Evolutionary conservation across 2,113 vertebrate species (phyloP).

Genomic region (Passer montanus): DNA sequence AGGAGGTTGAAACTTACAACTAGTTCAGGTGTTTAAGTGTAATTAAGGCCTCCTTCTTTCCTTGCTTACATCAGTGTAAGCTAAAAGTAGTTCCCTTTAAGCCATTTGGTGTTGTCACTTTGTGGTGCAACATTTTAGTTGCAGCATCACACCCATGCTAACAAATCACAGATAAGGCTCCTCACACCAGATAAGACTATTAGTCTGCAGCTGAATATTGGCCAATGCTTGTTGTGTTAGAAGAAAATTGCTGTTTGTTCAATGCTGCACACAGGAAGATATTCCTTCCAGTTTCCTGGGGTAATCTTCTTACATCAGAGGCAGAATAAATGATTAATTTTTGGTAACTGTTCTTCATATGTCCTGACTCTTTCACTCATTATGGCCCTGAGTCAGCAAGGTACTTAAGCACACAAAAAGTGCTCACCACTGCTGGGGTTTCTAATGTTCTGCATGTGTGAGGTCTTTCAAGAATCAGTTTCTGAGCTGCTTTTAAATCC

Average conservation of each 20-base stretch:
- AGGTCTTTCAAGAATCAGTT: background rate
- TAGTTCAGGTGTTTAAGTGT: background rate
- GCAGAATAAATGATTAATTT: background rate
- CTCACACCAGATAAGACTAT: background rate
- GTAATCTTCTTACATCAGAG: background rate
- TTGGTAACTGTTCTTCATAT: background rate
- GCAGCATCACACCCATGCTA: background rate
- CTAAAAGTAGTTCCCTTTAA: background rate
- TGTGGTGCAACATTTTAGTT: background rate
- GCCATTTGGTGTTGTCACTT: background rate
- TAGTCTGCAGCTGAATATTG: background rate
- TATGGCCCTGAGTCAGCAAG: background rate
- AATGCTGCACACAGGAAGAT: background rate
- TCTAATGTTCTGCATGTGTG: background rate
- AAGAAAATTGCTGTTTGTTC: background rate
- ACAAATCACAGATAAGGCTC: background rate
- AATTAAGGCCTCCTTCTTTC: background rate
- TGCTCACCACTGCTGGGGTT: background rate
- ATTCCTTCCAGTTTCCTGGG: slow-evolving; percentile 9
- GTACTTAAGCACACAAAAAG: background rate
- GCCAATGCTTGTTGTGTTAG: background rate
- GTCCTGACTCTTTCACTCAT: background rate
- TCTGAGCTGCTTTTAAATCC: background rate
- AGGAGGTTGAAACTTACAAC: background rate
- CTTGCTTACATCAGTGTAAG: background rate